Evolutionary conservation across 1,140 invertebrate species (phyloP).

Genomic region (Leptestheria dahalacensis): DNA sequence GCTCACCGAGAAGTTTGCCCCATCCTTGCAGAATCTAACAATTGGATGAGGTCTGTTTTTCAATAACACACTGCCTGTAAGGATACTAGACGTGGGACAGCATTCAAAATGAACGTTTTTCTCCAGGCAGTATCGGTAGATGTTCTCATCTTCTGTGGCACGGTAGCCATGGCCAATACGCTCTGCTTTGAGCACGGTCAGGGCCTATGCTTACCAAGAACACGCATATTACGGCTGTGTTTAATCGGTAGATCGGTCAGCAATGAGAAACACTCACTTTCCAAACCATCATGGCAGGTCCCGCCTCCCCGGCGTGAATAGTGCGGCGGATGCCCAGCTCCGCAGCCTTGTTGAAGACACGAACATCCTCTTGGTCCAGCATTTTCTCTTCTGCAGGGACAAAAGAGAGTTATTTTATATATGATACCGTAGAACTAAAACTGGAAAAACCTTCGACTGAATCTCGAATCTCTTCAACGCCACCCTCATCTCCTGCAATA

Average conservation of each 20-base stretch:
- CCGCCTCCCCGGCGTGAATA: slow-evolving; percentile 42
- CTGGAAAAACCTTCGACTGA: neutral
- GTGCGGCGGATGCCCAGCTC: slow-evolving; percentile 36
- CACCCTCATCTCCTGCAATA: slow-evolving; percentile 37
- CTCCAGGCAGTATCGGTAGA: slow-evolving; percentile 31
- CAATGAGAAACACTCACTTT: slow-evolving; percentile 23
- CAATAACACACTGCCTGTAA: slow-evolving; percentile 35
- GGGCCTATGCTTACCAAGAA: slow-evolving; percentile 26
- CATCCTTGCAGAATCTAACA: slow-evolving; percentile 40
- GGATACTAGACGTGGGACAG: slow-evolving; percentile 40
- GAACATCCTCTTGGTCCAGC: slow-evolving; percentile 21
- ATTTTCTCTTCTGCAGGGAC: no score
- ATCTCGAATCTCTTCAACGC: neutral
- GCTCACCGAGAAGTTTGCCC: slow-evolving; percentile 41
- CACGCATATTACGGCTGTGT: neutral
- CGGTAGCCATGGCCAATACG: slow-evolving; percentile 46
- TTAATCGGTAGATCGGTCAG: neutral
- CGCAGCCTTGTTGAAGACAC: slow-evolving; percentile 28
- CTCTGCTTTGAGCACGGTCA: slow-evolving; percentile 36
- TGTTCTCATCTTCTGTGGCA: slow-evolving; percentile 30
- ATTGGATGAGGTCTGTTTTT: slow-evolving; percentile 26
- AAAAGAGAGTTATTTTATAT: no score
- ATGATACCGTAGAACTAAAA: no score
- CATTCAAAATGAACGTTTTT: slow-evolving; percentile 36
- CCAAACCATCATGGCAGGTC: slow-evolving; percentile 29